Conservation (phyloP, 64 coral and sea anemone species). For the Montipora sp. region DNA sequence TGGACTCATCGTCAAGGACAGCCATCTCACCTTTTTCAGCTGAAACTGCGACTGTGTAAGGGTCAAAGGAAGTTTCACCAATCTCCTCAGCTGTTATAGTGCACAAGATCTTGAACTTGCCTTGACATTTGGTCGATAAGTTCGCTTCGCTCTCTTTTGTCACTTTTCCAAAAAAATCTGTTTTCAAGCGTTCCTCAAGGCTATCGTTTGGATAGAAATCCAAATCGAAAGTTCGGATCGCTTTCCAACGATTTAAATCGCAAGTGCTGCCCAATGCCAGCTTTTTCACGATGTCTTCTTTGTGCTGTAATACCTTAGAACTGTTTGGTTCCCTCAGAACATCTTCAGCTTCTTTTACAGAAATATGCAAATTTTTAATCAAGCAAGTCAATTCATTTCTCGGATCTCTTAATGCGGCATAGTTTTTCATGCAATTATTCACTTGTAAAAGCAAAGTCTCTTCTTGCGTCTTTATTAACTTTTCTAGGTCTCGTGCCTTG, state of each 20-base stretch:
- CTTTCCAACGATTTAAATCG: not conserved
- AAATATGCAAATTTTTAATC: conserved; percentile 15
- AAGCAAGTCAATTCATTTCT: conserved; percentile 45
- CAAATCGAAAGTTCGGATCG: not conserved
- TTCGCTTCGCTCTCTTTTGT: not conserved
- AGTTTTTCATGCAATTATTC: conserved; percentile 56
- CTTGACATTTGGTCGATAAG: not conserved
- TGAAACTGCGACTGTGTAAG: conserved; percentile 23
- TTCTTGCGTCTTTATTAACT: conserved; percentile 49
- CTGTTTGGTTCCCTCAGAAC: conserved; percentile 46
- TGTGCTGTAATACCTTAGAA: conserved; percentile 45
- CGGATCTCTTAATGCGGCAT: not conserved
- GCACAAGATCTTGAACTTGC: not conserved
- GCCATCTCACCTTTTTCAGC: conserved; percentile 4
- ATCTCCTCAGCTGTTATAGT: conserved; percentile 13
- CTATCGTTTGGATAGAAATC: conserved; percentile 26
- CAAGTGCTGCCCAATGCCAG: conserved; percentile 4
- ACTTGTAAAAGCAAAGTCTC: conserved; percentile 40
- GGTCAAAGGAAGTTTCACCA: conserved; percentile 34
- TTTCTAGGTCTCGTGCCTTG: not conserved
- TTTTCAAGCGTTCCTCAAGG: conserved; percentile 10
- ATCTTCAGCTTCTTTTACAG: conserved; percentile 55
- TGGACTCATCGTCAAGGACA: conserved; percentile 25
- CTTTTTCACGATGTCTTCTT: conserved; percentile 61
- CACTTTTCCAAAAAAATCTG: conserved; percentile 2